Percentiles rank a stretch among this genome's conserved stretches.
Conservation (phyloP, 2,797 vertebrate species). For the Huso huso region DNA sequence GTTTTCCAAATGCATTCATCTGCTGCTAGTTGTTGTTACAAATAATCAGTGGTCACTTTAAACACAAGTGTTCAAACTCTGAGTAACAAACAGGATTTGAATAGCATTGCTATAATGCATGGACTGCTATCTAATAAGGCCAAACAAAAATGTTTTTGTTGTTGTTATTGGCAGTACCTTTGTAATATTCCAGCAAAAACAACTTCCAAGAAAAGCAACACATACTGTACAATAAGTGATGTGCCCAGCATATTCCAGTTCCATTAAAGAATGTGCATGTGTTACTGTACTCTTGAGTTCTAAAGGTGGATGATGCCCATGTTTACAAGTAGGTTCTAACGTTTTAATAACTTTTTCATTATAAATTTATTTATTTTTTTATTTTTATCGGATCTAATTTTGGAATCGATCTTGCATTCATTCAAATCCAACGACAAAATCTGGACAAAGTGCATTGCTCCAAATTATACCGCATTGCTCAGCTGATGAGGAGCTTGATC, state of each 20-base stretch:
- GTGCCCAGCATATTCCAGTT: background rate
- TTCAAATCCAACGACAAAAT: too few species aligned
- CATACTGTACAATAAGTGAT: background rate
- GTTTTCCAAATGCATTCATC: conserved; percentile 36
- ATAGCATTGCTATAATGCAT: conserved; percentile 27
- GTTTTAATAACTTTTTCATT: too few species aligned
- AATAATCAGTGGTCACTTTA: conserved; percentile 9
- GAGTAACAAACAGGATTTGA: conserved; percentile 13
- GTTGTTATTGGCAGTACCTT: background rate
- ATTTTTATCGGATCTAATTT: too few species aligned
- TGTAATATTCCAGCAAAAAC: background rate
- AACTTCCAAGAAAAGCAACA: background rate
- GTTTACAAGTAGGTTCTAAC: too few species aligned
- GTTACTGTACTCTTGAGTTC: too few species aligned
- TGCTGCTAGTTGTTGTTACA: conserved; percentile 19
- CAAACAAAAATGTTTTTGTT: background rate
- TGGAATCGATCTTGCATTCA: too few species aligned
- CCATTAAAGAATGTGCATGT: too few species aligned
- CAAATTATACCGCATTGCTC: too few species aligned
- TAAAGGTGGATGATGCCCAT: too few species aligned
- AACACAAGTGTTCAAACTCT: conserved; percentile 20
- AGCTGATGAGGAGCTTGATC: too few species aligned
- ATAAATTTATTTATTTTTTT: too few species aligned
- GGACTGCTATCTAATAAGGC: conserved; percentile 16
- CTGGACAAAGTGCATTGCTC: too few species aligned